A percentile compares a stretch with the other conserved stretches of the same genome.
phyloP scores from a whole-genome alignment of 2,888 invertebrate genomes.

The Parnassius mnemosyne region DNA sequence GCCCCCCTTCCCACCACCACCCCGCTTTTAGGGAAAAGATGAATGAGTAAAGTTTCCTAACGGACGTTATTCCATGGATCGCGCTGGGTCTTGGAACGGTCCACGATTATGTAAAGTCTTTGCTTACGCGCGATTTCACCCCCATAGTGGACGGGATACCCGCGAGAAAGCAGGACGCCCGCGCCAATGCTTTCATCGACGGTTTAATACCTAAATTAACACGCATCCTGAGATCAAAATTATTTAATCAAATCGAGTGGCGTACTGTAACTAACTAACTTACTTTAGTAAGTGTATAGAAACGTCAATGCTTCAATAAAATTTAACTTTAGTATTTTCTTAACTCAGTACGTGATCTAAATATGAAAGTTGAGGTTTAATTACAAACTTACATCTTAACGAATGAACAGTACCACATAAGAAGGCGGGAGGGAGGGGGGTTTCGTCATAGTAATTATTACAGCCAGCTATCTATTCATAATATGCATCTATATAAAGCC shows the following conservation, averaged over 20 bases:
- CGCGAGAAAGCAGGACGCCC: constrained; percentile 35
- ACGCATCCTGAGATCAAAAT: not conserved
- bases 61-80: constrained; percentile 72
- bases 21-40: constrained; percentile 76
- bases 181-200: constrained; percentile 37
- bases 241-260: constrained; percentile 2
- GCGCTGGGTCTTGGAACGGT: constrained; percentile 57
- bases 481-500: too few relatives aligned
- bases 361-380: too few relatives aligned
- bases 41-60: constrained; percentile 77
- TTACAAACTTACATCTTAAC: too few relatives aligned
- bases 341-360: too few relatives aligned
- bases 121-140: constrained; percentile 52
- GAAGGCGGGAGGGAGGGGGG: too few relatives aligned
- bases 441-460: too few relatives aligned
- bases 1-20: constrained; percentile 48
- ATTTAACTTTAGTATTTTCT: too few relatives aligned
- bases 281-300: not conserved
- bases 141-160: constrained; percentile 24
- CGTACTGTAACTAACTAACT: not conserved
- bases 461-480: too few relatives aligned
- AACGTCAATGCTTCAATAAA: constrained; percentile 3
- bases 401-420: too few relatives aligned
- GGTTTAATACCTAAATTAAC: not conserved
- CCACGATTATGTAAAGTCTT: constrained; percentile 65